Base-by-base conservation (phyloP, 2,888 invertebrate genomes). In the Malthinus seriepunctatus region DNA sequence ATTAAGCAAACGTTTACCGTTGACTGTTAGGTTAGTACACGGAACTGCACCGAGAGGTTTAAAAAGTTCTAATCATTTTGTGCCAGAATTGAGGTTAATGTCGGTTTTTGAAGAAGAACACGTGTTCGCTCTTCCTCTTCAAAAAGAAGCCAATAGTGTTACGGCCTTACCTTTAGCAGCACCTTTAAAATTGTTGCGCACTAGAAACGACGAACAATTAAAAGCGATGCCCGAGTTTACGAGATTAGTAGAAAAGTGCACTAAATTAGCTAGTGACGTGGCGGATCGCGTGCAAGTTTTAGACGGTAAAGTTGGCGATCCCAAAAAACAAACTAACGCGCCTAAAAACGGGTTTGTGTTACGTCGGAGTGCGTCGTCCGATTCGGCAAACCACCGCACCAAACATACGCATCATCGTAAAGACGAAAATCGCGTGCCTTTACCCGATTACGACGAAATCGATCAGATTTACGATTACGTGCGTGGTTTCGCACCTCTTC, bases 401-500 rank as follows among this genome's bases (percentile, higher is more conserved):
- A 71, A 86, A 83, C 74, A 80, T 76, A 69, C 85, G 81, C 66
- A 83, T 82, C 66, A 72, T 70, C 59, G 73, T 73, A 81, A 56
- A 73, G 90, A 87, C 69, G 88, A 86, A 71, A 86, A 84, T 68
- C 83, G 84, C 64, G 83, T 84, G 48, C 80, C 81, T 1, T 75
- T 80, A 11, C 80, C 79, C 62, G 94, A 95, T 72, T 95, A 96
- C 78, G 94, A 95, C 69, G 95, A 97, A 79, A 95, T 97, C 68
- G 96, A 97, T 82, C 94, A 96, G 79, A 94, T 97, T 66, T 97
- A 97, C 76, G 95, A 95, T 76, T 97, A 96, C 77, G 95, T 97
- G 0, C 84, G 96, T 63, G 95, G 96, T 1, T 90, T 96, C 68
- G 95, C 95, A 49, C 94, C 94, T 1, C 83, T 94, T 31, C 94